phyloP scores from a whole-genome alignment of 2,888 invertebrate genomes.

The Chloroclysta siterata region DNA sequence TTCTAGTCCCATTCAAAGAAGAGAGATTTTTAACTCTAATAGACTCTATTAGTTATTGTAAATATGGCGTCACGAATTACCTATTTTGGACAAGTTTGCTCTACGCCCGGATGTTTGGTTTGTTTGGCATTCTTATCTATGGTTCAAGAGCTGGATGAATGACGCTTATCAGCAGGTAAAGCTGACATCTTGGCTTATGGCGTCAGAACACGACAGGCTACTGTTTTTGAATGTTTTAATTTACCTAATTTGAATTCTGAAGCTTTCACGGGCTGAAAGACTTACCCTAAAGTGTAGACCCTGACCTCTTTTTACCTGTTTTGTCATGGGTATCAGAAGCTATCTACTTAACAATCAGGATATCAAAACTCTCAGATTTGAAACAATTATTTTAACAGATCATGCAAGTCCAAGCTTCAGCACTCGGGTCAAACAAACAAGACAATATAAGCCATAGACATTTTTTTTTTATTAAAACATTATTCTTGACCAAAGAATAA shows the following conservation, averaged over 20 bases:
- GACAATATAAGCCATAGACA: not conserved
- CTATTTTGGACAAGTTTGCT: conserved; percentile 60
- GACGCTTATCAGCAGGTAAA: conserved; percentile 72
- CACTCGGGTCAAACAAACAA: not conserved
- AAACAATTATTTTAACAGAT: not conserved
- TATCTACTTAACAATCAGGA: no score
- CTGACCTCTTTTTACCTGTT: no score
- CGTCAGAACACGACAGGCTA: conserved; percentile 56
- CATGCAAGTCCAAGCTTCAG: not conserved
- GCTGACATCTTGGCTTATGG: conserved; percentile 66
- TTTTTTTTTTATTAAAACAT: not conserved
- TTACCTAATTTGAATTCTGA: conserved; percentile 10
- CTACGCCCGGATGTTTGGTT: conserved; percentile 71
- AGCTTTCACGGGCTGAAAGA: not conserved
- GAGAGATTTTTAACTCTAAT: no score
- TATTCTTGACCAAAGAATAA: not conserved
- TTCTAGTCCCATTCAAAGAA: no score
- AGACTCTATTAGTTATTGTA: no score
- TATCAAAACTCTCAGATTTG: no score
- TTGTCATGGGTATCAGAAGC: no score
- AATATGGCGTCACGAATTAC: conserved; percentile 41
- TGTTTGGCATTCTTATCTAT: conserved; percentile 71
- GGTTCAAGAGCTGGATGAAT: conserved; percentile 64
- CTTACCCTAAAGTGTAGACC: no score
- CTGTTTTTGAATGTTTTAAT: conserved; percentile 55